A percentile compares a stretch with the other conserved stretches of the same genome.
phyloP scores from a whole-genome alignment of 2,888 invertebrate genomes.

The Cryptocephalus moraei region DNA sequence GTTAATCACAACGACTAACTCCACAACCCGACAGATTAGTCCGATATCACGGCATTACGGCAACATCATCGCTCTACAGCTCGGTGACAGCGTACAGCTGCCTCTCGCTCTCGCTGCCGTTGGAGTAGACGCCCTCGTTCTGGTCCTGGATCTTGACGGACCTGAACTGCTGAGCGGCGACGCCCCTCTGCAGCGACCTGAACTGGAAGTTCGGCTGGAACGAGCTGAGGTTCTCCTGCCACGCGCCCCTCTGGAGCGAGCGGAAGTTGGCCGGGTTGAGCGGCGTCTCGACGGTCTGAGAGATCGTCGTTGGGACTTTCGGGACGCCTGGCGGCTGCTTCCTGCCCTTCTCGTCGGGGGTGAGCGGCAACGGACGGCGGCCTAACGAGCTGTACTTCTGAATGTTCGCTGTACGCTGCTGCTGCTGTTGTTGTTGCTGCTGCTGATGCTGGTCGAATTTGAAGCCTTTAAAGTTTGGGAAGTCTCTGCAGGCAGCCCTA shows the following conservation, averaged over 20 bases:
- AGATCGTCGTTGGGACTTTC: constrained; percentile 33
- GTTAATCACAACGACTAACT: too few species aligned
- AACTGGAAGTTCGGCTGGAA: constrained; percentile 32
- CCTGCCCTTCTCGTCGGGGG: constrained; percentile 36
- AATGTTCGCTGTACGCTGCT: constrained; percentile 35
- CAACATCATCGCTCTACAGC: constrained; percentile 38
- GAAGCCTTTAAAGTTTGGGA: constrained; percentile 41
- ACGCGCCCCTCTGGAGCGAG: constrained; percentile 39
- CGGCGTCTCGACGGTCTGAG: constrained; percentile 30
- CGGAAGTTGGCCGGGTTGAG: constrained; percentile 43
- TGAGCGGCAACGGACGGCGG: constrained; percentile 36
- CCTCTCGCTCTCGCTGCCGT: constrained; percentile 38
- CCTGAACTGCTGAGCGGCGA: constrained; percentile 30
- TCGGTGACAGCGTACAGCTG: constrained; percentile 65
- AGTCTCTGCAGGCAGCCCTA: constrained; percentile 43
- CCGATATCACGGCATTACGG: background rate
- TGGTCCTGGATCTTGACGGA: constrained; percentile 37
- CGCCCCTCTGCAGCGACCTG: constrained; percentile 22
- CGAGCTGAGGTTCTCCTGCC: constrained; percentile 29
- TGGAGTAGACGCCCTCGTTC: constrained; percentile 35
- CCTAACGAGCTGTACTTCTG: constrained; percentile 38
- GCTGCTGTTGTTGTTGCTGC: constrained; percentile 13
- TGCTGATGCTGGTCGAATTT: constrained; percentile 44
- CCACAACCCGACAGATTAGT: too few species aligned
- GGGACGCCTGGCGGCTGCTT: constrained; percentile 33